Percentiles rank a stretch among this genome's conserved stretches.
phyloP scores from a whole-genome alignment of 2,888 invertebrate species.

The Drosophila peninsularis region DNA sequence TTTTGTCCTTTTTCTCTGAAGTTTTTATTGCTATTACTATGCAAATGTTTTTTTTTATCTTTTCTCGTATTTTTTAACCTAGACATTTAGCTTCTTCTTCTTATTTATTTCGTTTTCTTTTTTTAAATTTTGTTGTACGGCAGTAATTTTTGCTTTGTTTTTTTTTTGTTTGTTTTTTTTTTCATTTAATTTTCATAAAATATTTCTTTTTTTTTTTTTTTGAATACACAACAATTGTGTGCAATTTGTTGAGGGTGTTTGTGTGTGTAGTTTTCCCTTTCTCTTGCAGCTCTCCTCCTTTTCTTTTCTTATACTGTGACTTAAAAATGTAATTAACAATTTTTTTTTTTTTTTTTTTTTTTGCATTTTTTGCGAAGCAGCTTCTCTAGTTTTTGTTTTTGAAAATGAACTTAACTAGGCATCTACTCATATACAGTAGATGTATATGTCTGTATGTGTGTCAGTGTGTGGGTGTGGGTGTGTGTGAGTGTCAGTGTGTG shows the following conservation, averaged over 20 bases:
- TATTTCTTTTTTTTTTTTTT: constrained; percentile 20
- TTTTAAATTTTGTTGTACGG: constrained; percentile 70
- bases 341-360: constrained; percentile 45
- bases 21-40: constrained; percentile 49
- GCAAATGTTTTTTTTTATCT: constrained; percentile 56
- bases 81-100: constrained; percentile 49
- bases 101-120: constrained; percentile 55
- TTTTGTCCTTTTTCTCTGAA: constrained; percentile 56
- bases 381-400: constrained; percentile 56
- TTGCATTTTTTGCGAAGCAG: constrained; percentile 56
- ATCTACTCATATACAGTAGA: constrained; percentile 29
- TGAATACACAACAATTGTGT: constrained; percentile 39
- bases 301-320: constrained; percentile 55
- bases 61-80: constrained; percentile 67
- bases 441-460: constrained; percentile 21
- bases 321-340: constrained; percentile 84
- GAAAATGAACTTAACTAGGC: constrained; percentile 71
- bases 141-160: constrained; percentile 75
- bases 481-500: constrained; percentile 22
- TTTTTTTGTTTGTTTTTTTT: constrained; percentile 42
- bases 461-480: constrained; percentile 17
- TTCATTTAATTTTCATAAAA: constrained; percentile 55
- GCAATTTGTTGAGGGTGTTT: constrained; percentile 38
- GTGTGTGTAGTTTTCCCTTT: constrained; percentile 5
- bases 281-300: constrained; percentile 22